These are phyloP conservation scores for Lota lota DNA, from an alignment of 2,113 vertebrate genomes.

Conservation along the genomic window DNA sequence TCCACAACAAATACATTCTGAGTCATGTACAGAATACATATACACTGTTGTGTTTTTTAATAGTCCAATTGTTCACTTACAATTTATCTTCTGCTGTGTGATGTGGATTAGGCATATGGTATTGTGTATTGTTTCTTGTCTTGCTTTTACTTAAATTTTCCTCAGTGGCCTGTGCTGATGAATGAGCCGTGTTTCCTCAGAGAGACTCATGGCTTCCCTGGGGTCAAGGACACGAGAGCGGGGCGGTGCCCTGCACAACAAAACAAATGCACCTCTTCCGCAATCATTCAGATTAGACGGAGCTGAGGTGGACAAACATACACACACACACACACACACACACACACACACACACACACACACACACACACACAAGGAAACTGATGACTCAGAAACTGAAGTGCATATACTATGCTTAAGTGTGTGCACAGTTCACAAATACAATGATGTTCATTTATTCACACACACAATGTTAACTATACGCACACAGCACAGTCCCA, in stretches of 20 bases:
- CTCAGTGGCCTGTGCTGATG: conserved; percentile 28
- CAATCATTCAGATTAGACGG: conserved; percentile 41
- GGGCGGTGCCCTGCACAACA: conserved; percentile 33
- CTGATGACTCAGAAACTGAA: not conserved
- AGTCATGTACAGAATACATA: no score
- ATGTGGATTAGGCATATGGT: no score
- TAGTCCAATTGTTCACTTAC: no score
- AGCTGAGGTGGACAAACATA: conserved; percentile 41
- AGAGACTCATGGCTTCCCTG: conserved; percentile 21
- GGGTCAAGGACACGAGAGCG: conserved; percentile 35
- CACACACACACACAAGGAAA: not conserved
- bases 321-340: conserved; percentile 5
- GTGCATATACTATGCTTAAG: no score
- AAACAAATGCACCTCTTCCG: conserved; percentile 1
- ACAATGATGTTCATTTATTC: conserved; percentile 45
- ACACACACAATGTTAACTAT: conserved; percentile 56
- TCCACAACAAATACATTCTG: no score
- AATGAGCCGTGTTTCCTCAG: conserved; percentile 47
- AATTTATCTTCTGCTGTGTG: no score
- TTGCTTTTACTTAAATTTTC: no score
- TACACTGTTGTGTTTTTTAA: no score
- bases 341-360: conserved; percentile 17
- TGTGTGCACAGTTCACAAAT: no score
- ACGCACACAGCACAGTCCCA: conserved; percentile 30
- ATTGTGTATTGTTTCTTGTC: no score